phyloP scores from a whole-genome alignment of 2,113 vertebrate species.

The Cepphus grylle region DNA sequence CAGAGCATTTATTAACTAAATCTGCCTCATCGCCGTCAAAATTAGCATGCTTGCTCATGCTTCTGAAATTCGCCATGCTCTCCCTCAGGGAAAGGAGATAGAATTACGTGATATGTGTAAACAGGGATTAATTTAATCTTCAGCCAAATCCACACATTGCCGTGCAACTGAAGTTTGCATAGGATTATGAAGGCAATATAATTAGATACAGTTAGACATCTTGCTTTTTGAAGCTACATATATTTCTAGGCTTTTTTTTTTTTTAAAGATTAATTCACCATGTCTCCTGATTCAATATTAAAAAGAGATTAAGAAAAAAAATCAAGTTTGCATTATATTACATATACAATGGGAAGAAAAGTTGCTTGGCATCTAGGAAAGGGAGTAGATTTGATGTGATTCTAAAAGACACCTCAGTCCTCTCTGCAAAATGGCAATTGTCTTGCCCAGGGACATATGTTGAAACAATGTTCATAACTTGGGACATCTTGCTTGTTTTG shows the following conservation, averaged over 20 bases:
- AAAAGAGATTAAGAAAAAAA: constrained; percentile 6
- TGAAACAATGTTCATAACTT: background rate
- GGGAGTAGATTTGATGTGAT: background rate
- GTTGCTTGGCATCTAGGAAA: background rate
- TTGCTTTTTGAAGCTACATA: constrained; percentile 31
- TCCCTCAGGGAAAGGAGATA: constrained; percentile 32
- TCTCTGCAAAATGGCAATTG: constrained; percentile 4
- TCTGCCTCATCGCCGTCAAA: constrained; percentile 36
- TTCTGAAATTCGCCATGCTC: constrained; percentile 45
- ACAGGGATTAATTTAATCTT: constrained; percentile 68
- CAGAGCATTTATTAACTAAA: constrained; percentile 34
- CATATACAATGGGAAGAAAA: background rate
- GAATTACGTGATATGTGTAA: constrained; percentile 67
- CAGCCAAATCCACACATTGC: constrained; percentile 60
- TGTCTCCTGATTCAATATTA: constrained; percentile 24
- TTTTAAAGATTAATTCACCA: background rate
- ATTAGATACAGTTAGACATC: constrained; percentile 49
- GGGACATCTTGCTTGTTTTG: background rate
- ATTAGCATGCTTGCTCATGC: constrained; percentile 65
- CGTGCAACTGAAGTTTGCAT: constrained; percentile 49
- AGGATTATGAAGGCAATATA: constrained; percentile 54
- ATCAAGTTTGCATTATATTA: background rate
- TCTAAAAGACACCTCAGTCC: background rate
- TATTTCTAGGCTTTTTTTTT: background rate
- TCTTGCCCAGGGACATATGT: background rate